Evolutionary conservation across 2,888 invertebrate species (phyloP).

Genomic region (Andrena trimmerana): DNA sequence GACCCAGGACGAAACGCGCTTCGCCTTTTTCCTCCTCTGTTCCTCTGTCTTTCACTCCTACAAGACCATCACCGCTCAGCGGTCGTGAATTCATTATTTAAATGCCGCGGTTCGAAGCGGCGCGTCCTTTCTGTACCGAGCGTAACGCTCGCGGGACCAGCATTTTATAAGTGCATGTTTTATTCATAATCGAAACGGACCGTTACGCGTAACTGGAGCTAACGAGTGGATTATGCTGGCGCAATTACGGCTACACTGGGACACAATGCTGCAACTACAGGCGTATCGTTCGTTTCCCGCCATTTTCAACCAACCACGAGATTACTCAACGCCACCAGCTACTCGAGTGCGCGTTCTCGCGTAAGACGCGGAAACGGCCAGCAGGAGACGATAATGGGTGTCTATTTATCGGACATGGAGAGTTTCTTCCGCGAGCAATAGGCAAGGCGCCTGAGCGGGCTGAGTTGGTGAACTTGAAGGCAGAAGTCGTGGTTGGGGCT

Average conservation of each 20-base stretch:
- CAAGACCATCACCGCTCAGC: no score
- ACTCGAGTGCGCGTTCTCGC: not conserved
- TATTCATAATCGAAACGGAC: slow-evolving; percentile 63
- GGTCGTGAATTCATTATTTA: slow-evolving; percentile 47
- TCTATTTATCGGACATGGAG: not conserved
- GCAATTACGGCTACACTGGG: slow-evolving; percentile 53
- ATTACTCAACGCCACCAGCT: slow-evolving; percentile 37
- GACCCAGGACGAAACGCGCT: no score
- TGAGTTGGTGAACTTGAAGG: no score
- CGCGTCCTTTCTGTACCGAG: slow-evolving; percentile 52
- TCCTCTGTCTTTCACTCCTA: no score
- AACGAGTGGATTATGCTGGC: slow-evolving; percentile 58
- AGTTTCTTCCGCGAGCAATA: not conserved
- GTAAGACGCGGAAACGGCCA: not conserved
- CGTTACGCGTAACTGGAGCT: slow-evolving; percentile 38
- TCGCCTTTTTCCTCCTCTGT: no score
- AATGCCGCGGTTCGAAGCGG: slow-evolving; percentile 36
- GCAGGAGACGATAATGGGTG: not conserved
- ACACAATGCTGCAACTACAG: slow-evolving; percentile 34
- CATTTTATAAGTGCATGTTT: slow-evolving; percentile 68
- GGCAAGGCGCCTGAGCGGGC: no score
- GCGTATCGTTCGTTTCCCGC: slow-evolving; percentile 38
- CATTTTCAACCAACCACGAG: slow-evolving; percentile 21
- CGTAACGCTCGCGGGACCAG: slow-evolving; percentile 46
- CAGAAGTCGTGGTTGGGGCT: no score